A percentile compares a stretch with the other conserved stretches of the same genome.
Conservation (phyloP, 1,140 invertebrate genomes). For the Musca vetustissima region DNA sequence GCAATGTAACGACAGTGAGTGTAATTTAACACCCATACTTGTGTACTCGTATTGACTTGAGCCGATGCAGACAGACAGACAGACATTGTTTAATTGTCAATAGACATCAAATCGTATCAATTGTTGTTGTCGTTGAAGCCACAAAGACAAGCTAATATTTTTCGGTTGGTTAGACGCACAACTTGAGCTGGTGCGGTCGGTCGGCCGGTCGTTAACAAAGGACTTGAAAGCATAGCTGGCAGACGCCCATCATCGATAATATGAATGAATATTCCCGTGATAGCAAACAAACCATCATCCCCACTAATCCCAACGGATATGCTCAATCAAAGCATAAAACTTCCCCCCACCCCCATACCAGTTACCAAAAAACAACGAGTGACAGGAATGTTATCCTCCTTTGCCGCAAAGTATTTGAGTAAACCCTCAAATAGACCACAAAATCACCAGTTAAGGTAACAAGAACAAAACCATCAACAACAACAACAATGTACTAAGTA, state of each 20-base stretch:
- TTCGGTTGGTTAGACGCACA: constrained; percentile 47
- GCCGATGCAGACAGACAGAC: neutral
- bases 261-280: constrained; percentile 1
- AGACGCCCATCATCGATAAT: constrained; percentile 13
- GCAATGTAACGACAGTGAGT: no score
- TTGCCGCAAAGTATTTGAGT: no score
- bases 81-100: constrained; percentile 55
- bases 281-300: constrained; percentile 37
- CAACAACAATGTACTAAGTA: no score
- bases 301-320: constrained; percentile 54
- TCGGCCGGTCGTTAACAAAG: neutral
- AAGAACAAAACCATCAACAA: no score
- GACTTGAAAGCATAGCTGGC: neutral
- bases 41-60: neutral
- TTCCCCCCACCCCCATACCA: neutral
- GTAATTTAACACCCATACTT: constrained; percentile 3
- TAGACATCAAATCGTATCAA: constrained; percentile 53
- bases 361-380: neutral
- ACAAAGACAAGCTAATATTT: constrained; percentile 53
- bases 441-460: constrained; percentile 9
- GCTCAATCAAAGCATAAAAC: constrained; percentile 54
- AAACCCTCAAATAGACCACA: constrained; percentile 7
- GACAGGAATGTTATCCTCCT: no score
- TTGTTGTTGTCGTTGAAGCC: constrained; percentile 31
- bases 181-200: neutral